A percentile compares a stretch with the other conserved stretches of the same genome.
Conservation (phyloP, 2,888 invertebrate genomes). For the Coleophora flavipennella region DNA sequence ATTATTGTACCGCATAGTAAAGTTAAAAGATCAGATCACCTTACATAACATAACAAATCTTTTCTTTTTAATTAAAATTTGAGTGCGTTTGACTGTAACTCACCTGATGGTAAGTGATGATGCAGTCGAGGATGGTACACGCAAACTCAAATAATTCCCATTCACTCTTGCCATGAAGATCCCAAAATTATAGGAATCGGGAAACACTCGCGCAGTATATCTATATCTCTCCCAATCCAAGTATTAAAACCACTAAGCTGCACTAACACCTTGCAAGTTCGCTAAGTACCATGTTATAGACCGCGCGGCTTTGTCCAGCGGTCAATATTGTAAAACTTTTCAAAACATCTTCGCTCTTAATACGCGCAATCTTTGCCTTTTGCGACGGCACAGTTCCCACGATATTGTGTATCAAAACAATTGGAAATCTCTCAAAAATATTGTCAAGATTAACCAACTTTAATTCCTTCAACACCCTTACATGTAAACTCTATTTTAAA, state of each 20-base stretch:
- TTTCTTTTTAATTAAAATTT: too few species aligned
- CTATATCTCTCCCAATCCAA: conserved; percentile 16
- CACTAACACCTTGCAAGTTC: conserved; percentile 9
- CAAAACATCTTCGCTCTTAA: conserved; percentile 25
- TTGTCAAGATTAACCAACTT: conserved; percentile 23
- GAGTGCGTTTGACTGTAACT: too few species aligned
- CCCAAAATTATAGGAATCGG: too few species aligned
- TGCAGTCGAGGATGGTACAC: too few species aligned
- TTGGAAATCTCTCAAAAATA: conserved; percentile 46
- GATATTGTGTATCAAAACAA: conserved; percentile 45
- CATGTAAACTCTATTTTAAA: too few species aligned
- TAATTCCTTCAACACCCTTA: conserved; percentile 4
- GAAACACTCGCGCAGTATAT: background rate
- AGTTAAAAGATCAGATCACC: too few species aligned
- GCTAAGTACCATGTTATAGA: conserved; percentile 60
- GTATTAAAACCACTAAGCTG: conserved; percentile 29
- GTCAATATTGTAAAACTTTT: conserved; percentile 45
- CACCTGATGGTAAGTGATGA: too few species aligned
- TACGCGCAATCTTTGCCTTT: conserved; percentile 17
- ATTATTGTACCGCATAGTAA: too few species aligned
- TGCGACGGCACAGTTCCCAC: conserved; percentile 46
- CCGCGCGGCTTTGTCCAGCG: conserved; percentile 47
- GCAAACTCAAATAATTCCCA: too few species aligned
- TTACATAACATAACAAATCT: too few species aligned
- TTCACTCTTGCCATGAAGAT: too few species aligned